Evolutionary conservation across 2,113 vertebrate genomes (phyloP).

Genomic region (Ornithorhynchus anatinus): DNA sequence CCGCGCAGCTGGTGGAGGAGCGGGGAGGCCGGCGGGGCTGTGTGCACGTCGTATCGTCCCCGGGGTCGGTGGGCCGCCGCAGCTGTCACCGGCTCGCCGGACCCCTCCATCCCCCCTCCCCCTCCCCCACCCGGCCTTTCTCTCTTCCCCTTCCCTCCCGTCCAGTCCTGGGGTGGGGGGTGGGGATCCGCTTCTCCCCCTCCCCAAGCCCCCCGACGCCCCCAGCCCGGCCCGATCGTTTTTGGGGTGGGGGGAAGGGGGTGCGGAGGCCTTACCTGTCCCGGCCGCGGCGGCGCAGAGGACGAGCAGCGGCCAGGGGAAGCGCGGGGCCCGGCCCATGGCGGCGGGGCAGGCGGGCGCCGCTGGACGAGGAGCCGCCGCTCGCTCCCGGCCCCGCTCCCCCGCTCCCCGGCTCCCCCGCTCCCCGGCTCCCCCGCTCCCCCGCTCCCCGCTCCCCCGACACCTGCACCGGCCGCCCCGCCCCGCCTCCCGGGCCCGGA

Average conservation of each 20-base stretch:
- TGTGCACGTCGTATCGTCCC: too few relatives aligned
- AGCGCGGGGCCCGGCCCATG: background rate
- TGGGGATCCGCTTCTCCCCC: slow-evolving; percentile 37
- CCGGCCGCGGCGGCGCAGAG: background rate
- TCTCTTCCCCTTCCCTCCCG: background rate
- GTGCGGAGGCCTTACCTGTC: background rate
- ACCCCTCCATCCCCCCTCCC: background rate
- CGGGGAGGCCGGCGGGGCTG: background rate
- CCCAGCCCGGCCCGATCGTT: slow-evolving; percentile 45
- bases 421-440: background rate
- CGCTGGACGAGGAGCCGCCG: background rate
- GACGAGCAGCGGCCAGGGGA: background rate
- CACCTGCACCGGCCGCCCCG: background rate
- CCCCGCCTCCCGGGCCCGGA: background rate
- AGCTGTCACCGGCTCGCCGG: background rate
- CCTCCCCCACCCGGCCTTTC: background rate
- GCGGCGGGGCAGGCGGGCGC: background rate
- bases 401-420: background rate
- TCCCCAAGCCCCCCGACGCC: slow-evolving; percentile 3
- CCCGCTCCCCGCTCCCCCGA: background rate
- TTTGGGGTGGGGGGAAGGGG: background rate
- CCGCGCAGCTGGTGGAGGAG: slow-evolving; percentile 21
- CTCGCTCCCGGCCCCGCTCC: background rate
- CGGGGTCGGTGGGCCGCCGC: background rate
- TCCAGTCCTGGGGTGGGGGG: background rate